Percentiles rank a stretch among this genome's conserved stretches.
Evolutionary conservation across 2,888 invertebrate species (phyloP).

Genomic region (Agrochola lota): DNA sequence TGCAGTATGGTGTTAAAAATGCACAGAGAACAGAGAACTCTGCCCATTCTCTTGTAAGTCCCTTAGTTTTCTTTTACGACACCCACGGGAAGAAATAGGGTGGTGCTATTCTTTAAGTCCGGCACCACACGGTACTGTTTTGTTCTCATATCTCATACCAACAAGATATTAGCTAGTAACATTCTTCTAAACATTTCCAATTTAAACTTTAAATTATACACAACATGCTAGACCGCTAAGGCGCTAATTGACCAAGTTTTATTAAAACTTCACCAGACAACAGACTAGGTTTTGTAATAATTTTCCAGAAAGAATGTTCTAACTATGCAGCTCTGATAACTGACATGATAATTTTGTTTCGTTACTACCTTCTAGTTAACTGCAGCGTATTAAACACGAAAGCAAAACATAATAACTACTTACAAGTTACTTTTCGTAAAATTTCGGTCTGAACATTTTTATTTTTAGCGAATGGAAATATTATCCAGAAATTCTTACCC

Average conservation of each 20-base stretch:
- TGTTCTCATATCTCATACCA: not conserved
- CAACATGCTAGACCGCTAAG: slow-evolving; percentile 10
- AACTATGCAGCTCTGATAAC: slow-evolving; percentile 28
- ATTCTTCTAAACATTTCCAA: not conserved
- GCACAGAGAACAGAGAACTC: no score
- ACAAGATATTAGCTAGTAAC: slow-evolving; percentile 84
- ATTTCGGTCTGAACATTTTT: not conserved
- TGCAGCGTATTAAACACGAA: slow-evolving; percentile 8
- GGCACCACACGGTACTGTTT: no score
- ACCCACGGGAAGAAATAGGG: no score
- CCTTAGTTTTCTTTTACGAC: no score
- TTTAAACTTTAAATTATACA: slow-evolving; percentile 17
- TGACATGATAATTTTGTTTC: slow-evolving; percentile 15
- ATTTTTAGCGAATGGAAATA: not conserved
- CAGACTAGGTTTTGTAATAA: slow-evolving; percentile 10
- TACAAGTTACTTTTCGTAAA: not conserved
- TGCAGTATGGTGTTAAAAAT: no score
- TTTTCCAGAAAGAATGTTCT: slow-evolving; percentile 30
- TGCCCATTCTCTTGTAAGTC: no score
- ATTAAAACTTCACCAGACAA: slow-evolving; percentile 8
- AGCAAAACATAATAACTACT: not conserved
- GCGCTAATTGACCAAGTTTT: slow-evolving; percentile 22
- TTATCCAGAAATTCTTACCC: not conserved
- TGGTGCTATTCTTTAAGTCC: no score
- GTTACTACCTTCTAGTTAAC: slow-evolving; percentile 12